phyloP scores from a whole-genome alignment of 2,113 vertebrate species.

The Blennius ocellaris region DNA sequence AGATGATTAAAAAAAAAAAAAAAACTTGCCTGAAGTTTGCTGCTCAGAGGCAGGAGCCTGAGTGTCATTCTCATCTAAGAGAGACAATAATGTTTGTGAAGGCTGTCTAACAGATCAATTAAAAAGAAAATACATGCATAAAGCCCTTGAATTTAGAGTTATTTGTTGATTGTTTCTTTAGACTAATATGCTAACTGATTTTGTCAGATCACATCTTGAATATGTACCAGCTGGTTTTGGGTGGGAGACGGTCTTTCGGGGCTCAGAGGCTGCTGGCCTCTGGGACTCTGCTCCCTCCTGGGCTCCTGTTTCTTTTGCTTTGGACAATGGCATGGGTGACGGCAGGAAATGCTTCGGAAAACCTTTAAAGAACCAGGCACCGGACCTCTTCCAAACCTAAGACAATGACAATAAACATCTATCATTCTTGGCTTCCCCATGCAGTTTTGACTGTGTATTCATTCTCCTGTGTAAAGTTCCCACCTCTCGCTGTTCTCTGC shows the following conservation, averaged over 20 bases:
- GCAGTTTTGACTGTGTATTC: background rate
- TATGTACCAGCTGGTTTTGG: slow-evolving; percentile 59
- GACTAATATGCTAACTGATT: too few relatives aligned
- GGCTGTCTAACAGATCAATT: background rate
- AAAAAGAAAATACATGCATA: background rate
- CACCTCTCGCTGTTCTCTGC: slow-evolving; percentile 96
- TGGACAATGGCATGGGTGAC: slow-evolving; percentile 90
- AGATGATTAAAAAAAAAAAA: background rate
- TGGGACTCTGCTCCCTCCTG: slow-evolving; percentile 36
- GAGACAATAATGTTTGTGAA: slow-evolving; percentile 2
- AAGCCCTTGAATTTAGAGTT: background rate
- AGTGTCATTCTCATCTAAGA: slow-evolving; percentile 61
- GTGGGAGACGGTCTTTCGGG: slow-evolving; percentile 64
- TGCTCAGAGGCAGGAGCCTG: slow-evolving; percentile 56
- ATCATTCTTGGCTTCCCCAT: background rate
- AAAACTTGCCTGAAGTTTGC: slow-evolving; percentile 77
- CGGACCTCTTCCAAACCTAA: slow-evolving; percentile 98
- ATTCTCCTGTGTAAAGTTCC: slow-evolving; percentile 39
- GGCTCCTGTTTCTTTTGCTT: slow-evolving; percentile 72
- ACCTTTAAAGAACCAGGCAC: slow-evolving; percentile 99
- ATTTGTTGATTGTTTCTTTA: too few relatives aligned
- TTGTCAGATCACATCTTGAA: too few relatives aligned
- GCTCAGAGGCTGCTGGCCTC: slow-evolving; percentile 59
- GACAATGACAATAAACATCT: slow-evolving; percentile 13
- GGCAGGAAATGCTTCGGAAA: slow-evolving; percentile 94